Evolutionary conservation across 2,888 invertebrate genomes (phyloP), one percentile per base, ranked within the genome.

Genomic region (Neoaliturus tenellus): DNA sequence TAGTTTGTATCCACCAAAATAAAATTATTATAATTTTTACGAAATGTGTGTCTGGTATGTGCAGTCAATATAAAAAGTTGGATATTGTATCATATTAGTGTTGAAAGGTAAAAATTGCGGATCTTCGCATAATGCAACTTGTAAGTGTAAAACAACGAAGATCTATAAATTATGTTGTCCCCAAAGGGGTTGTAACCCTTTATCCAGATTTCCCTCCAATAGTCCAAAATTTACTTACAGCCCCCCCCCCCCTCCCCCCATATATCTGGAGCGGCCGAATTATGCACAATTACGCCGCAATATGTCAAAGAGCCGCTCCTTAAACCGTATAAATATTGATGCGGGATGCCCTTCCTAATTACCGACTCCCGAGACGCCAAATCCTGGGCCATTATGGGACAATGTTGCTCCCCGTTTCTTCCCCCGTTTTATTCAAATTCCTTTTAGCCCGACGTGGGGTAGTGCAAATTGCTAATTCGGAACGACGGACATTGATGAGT

Each of bases 391-490:
- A 82, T 82, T 82, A 82, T 39, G 73, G 20, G 55, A 82, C 82
- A 82, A 39, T 55, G 73, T 73, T 39, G 73, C 82, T 35, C 44
- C 82, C 73, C 67, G 75, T 51, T 81, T 81, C 84, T 69, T 35
- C 84, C 81, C 84, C 84, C 75, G 81, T 84, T 81, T 75, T 81
- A 81, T 84, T 84, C 81, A 75, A 84, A 81, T 84, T 84, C 84
- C 81, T 81, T 48, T 78, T 48, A 81, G 44, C 41, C 67, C 67
- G 71, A 10, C 81, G 44, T 62, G 81, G 67, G 71, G 81, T 25
- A 41, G 48, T 48, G 69, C 48, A 81, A 81, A 82, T 82, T 82
- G 82, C 82, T 82, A 82, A 82, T 73, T 82, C 82, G 39, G n/a
- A 35, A 31, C 78, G 78, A 73, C 82, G 73, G 82, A 82, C 82